Base-by-base conservation (phyloP, 1,140 invertebrate genomes). In the Schlechtendalia chinensis region DNA sequence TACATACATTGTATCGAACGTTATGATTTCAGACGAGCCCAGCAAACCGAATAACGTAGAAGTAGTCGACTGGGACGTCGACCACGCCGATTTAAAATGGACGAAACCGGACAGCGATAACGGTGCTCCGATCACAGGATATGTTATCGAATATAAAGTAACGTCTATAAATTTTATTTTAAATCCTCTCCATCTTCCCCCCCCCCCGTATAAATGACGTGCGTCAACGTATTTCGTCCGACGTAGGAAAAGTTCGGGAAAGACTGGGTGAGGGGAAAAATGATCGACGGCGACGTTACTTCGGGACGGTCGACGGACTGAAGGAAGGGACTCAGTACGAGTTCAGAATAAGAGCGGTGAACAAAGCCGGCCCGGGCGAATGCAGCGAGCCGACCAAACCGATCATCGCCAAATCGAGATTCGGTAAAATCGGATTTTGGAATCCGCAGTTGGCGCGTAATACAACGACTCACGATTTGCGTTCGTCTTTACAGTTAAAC, bases 291-390 rank as follows among this genome's bases (percentile, higher is more conserved):
- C 6, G 92, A 95, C 84, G 88, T 91, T 17, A 89, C 91, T 3
- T 85, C 88, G 77, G 93, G 90, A 96, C 93, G 1, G 92, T 97
- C 67, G 92, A 93, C 84, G 94, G 94, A 12, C 88, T 99, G 16
- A 96, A 96, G 85, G 97, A 99, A 89, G 96, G 96, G 24, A 91
- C 91, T 79, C 94, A 96, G 82, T 99, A 99, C 84, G 96, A 98
- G 88, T 99, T 99, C 87, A 89, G 98, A 82, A 92, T 99, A 59
- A 90, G 94, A 82, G 98, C 98, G 75, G 91, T 98, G 72, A 98
- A 99, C 87, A 96, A 96, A 86, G 97, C 93, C 79, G 97, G 97
- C 69, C 94, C 94, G 85, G 95, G 96, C 84, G 94, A 95, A 88
- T 95, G 96, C 8, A 97, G 95, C 84, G 94, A 98, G 82, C 91